A percentile compares a stretch with the other conserved stretches of the same genome.
These are phyloP conservation scores for Bombyx mandarina DNA, from an alignment of 1,140 invertebrate species.

Conservation along the genomic window DNA sequence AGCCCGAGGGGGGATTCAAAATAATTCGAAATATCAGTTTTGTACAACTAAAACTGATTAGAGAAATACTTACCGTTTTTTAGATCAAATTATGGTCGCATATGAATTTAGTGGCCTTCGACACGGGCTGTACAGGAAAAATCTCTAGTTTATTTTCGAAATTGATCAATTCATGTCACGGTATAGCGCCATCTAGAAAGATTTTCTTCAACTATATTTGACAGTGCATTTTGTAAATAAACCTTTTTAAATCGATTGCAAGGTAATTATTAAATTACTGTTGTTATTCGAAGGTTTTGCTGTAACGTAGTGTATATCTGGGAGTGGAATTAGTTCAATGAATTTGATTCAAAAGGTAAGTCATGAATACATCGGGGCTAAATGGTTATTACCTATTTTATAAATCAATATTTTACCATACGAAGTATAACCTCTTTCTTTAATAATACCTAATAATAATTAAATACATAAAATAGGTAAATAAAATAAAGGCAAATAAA, in stretches of 20 bases:
- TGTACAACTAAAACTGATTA: conserved; percentile 27
- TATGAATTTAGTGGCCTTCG: conserved; percentile 27
- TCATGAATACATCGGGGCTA: too few relatives aligned
- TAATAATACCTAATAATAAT: too few relatives aligned
- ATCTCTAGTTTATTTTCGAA: conserved; percentile 66
- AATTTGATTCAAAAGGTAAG: too few relatives aligned
- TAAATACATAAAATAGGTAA: too few relatives aligned
- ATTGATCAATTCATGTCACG: conserved; percentile 54
- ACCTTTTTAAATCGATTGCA: background rate
- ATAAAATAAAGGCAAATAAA: too few relatives aligned
- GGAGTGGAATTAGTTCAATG: too few relatives aligned
- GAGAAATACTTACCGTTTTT: conserved; percentile 40
- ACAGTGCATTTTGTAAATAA: conserved; percentile 19
- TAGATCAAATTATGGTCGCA: conserved; percentile 21
- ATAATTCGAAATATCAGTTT: conserved; percentile 24
- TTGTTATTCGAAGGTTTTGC: too few relatives aligned
- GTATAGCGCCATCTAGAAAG: conserved; percentile 40
- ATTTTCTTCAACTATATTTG: conserved; percentile 46
- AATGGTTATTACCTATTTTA: too few relatives aligned
- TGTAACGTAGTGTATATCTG: too few relatives aligned
- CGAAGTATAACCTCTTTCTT: too few relatives aligned
- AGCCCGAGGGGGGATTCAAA: conserved; percentile 40
- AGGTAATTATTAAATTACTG: too few relatives aligned
- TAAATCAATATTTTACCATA: too few relatives aligned
- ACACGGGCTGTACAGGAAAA: conserved; percentile 40